Evolutionary conservation across 2,113 vertebrate genomes (phyloP), one percentile per base, ranked within the genome.

Genomic region (Hoplias malabaricus): DNA sequence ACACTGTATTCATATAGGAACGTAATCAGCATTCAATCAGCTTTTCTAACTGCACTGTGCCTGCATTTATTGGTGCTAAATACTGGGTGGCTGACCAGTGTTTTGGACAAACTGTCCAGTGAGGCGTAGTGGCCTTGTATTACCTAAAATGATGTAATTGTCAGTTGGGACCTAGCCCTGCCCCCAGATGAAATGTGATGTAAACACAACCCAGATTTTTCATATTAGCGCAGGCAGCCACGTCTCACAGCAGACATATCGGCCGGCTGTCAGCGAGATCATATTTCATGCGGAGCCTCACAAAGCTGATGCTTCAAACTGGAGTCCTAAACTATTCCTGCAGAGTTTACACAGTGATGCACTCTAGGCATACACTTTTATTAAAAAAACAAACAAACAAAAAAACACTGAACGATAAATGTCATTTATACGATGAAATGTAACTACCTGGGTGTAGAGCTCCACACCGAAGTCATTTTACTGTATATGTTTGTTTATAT

Each of bases 111-210:
- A 29, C 53, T 34, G 14, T 71, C 25, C 36, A 14, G 75, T 50
- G 27, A 50, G 16, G 16, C 53, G 56, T 25, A 54, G 38, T 53
- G n/a, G 40, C 73, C 40, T 73, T 16, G 8, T 67, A 21, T 19
- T 79, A 38, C 61, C 11, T 72, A 25, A 63, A 72, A 83, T 85
- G 80, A 86, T 56, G 70, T 85, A 78, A 79, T 65, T 42, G 19
- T 83, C 70, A 70, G 10, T 56, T 33, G 69, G 54, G 77, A 62
- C 38, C 38, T 19, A 69, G 2, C 23, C 54, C n/a, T 76, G 42
- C 38, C 56, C 68, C 62, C 54, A 78, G 76, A 75, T 78, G 73
- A 85, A 66, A 79, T 71, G 31, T 73, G 36, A 75, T 69, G 42
- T 77, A 53, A 79, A 34, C 29, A 11, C 78, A 21, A 67, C 21